These are phyloP conservation scores for Heliconius congener DNA, from an alignment of 1,140 invertebrate species.

Conservation along the genomic window DNA sequence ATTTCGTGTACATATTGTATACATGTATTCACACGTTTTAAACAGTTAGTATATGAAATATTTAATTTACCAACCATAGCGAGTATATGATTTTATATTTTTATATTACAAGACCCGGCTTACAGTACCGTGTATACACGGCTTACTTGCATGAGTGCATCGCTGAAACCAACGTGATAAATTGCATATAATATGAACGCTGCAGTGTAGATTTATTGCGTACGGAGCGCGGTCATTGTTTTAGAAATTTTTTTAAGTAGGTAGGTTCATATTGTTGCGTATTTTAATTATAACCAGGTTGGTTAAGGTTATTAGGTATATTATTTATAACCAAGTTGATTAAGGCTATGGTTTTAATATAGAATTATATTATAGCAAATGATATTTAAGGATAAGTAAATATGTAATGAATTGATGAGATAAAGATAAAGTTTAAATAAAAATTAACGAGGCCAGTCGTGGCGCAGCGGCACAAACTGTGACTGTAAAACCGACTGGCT, in stretches of 20 bases:
- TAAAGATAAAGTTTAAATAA: too few species aligned
- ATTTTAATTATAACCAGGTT: too few species aligned
- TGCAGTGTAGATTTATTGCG: constrained; percentile 7
- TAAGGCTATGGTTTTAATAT: neutral
- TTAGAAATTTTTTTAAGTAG: neutral
- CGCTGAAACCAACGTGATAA: constrained; percentile 5
- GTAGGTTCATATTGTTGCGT: neutral
- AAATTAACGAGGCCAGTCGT: too few species aligned
- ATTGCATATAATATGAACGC: constrained; percentile 12
- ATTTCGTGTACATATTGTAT: too few species aligned
- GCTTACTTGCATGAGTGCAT: constrained; percentile 3
- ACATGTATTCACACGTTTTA: too few species aligned
- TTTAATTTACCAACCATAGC: too few species aligned
- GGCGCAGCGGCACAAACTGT: too few species aligned
- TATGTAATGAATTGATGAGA: too few species aligned
- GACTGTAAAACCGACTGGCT: too few species aligned
- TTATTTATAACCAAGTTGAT: neutral
- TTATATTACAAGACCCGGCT: neutral
- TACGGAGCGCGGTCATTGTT: neutral
- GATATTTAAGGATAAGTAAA: too few species aligned
- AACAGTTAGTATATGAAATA: too few species aligned
- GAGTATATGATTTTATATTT: neutral
- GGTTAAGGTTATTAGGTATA: neutral
- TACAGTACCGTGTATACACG: neutral
- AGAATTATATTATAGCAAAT: too few species aligned